Base-by-base conservation (phyloP, 2,888 invertebrate species). In the Erannis defoliaria region DNA sequence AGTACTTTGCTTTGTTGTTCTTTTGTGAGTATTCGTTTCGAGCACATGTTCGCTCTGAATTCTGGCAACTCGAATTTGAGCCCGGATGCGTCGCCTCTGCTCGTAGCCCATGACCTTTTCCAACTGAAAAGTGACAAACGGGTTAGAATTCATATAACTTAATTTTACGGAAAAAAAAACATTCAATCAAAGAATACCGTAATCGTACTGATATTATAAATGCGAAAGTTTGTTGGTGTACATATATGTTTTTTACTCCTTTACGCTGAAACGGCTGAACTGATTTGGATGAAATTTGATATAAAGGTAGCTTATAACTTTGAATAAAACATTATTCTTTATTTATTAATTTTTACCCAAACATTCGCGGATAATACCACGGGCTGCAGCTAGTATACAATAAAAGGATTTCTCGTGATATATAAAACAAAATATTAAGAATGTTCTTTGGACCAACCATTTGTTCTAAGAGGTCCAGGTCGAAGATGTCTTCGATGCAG, bases 41-140 rank as follows among this genome's bases (percentile, higher is more conserved):
- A 73, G 58, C 19, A 62, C 49, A 16, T 84, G 77, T 67, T 94
- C 94, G 26, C 93, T 90, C 68, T 94, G 90, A 73, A 95, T 95
- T 80, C 95, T 96, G 8, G 96, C 95, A 16, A 96, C 82, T 66
- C 97, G 94, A 64, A 97, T 96, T 85, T 97, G 97, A 2, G 96
- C 94, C 65, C 97, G 94, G 56, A 97, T 96, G 70, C 96, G 94
- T 66, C 96, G 94, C 71, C 97, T 92, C 75, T 96, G 94, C 79
- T 97, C 97, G 81, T 97, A 97, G 65, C 95, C 95, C 55, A 94
- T 94, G 60, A 96, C 96, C 77, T 95, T 95, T 88, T 96, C 96
- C 84, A 97, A 89, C 95, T 96, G 90, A 53, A 56, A 56, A 18
- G 6, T 16, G 29, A 50, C 63, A 68, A 51, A 38, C 63, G 74